A percentile compares a stretch with the other conserved stretches of the same genome.
These are phyloP conservation scores for Pristionchus pacificus DNA, from an alignment of 1,140 invertebrate genomes.

Conservation along the genomic window DNA sequence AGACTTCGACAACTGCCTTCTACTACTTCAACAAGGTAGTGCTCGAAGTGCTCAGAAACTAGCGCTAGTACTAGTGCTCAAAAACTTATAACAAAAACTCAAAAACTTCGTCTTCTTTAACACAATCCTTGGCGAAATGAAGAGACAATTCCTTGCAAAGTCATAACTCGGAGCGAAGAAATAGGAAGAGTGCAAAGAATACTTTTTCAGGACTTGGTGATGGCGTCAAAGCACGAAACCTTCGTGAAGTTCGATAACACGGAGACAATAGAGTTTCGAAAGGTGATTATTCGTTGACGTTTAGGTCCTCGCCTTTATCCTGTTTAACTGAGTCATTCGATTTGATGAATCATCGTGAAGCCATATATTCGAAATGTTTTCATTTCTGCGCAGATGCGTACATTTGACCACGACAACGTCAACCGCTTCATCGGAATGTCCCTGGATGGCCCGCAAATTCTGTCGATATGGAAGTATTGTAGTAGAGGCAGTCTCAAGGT, in stretches of 20 bases:
- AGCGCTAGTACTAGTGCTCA: too few relatives aligned
- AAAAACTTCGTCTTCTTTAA: neutral
- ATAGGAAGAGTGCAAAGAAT: neutral
- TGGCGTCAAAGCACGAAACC: neutral
- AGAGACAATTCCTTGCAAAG: too few relatives aligned
- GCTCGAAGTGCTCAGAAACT: too few relatives aligned
- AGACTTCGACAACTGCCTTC: neutral
- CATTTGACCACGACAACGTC: slow-evolving; percentile 36
- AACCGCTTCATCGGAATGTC: slow-evolving; percentile 47
- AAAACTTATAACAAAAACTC: too few relatives aligned
- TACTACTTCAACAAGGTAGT: neutral
- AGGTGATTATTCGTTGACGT: neutral
- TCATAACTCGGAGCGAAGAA: too few relatives aligned
- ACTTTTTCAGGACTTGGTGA: neutral
- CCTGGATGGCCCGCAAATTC: slow-evolving; percentile 38
- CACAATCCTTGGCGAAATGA: too few relatives aligned
- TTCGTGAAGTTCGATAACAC: neutral
- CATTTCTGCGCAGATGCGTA: neutral
- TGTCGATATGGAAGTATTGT: slow-evolving; percentile 28
- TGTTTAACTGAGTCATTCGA: neutral
- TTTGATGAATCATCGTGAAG: neutral
- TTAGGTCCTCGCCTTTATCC: too few relatives aligned
- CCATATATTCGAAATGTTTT: neutral
- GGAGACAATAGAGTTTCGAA: neutral
- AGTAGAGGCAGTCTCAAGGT: neutral